Conservation (phyloP, 2,113 vertebrate genomes). For the Gasterosteus nipponicus region DNA sequence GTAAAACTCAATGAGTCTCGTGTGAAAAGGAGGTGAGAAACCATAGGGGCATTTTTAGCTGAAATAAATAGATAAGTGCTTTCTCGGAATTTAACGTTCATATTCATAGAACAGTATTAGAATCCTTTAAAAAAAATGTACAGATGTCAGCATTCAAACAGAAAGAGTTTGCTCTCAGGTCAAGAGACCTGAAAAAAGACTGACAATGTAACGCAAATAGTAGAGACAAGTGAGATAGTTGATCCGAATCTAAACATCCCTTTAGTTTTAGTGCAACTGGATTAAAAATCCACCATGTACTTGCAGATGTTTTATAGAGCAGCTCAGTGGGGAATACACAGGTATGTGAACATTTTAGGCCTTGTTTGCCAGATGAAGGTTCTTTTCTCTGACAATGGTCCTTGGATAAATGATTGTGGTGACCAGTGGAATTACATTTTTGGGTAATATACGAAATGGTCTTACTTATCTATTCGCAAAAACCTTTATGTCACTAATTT, state of each 20-base stretch:
- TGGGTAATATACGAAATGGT: neutral
- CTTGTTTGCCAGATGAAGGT: neutral
- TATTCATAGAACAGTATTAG: neutral
- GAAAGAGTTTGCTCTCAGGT: neutral
- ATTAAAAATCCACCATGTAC: neutral
- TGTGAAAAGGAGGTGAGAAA: constrained; percentile 36
- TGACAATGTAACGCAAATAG: neutral
- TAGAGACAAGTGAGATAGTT: neutral
- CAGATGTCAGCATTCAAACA: neutral
- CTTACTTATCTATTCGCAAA: neutral
- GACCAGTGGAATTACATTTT: neutral
- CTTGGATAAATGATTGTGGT: neutral
- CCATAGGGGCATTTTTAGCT: neutral
- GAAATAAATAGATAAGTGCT: neutral
- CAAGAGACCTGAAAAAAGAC: neutral
- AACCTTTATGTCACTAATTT: neutral
- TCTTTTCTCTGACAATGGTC: neutral
- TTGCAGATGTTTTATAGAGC: neutral
- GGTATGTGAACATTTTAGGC: neutral
- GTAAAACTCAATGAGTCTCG: constrained; percentile 37
- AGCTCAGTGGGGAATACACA: neutral
- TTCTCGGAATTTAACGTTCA: constrained; percentile 43
- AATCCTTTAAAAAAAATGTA: neutral
- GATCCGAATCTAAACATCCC: neutral
- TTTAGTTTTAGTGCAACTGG: neutral